Conservation (phyloP, 2,888 invertebrate species). For the Frankliniella fusca region DNA sequence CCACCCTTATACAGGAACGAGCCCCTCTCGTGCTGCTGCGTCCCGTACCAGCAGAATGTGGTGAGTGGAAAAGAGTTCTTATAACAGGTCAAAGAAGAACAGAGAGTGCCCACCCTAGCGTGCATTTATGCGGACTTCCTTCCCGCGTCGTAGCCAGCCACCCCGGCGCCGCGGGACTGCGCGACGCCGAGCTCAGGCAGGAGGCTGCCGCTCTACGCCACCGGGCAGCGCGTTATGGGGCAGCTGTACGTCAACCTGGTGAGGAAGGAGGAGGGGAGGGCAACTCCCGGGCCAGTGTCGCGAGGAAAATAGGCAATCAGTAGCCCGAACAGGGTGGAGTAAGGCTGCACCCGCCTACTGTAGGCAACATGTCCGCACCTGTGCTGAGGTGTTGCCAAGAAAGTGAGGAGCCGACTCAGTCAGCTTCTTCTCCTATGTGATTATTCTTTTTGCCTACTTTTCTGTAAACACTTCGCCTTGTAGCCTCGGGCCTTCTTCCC, state of each 20-base stretch:
- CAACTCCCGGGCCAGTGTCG: too few species aligned
- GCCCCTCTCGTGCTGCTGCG: not conserved
- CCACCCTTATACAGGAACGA: not conserved
- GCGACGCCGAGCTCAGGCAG: conserved; percentile 49
- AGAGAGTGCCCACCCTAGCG: too few species aligned
- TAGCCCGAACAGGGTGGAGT: too few species aligned
- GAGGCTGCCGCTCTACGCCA: conserved; percentile 50
- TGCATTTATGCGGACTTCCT: not conserved
- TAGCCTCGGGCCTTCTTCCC: too few species aligned
- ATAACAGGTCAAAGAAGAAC: not conserved
- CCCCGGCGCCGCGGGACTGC: not conserved
- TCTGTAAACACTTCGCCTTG: too few species aligned
- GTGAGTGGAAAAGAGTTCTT: not conserved
- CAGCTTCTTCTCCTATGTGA: too few species aligned
- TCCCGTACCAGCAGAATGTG: conserved; percentile 5
- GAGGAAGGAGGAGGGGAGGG: not conserved
- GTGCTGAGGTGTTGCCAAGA: too few species aligned
- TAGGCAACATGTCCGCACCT: too few species aligned
- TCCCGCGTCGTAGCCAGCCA: not conserved
- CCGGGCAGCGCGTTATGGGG: conserved; percentile 44
- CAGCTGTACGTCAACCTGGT: conserved; percentile 16
- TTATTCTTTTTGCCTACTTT: too few species aligned
- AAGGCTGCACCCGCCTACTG: too few species aligned
- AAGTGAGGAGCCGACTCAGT: too few species aligned
- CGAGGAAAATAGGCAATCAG: too few species aligned